Base-by-base conservation (phyloP, 2,888 invertebrate species). In the Luperina nickerlii region DNA sequence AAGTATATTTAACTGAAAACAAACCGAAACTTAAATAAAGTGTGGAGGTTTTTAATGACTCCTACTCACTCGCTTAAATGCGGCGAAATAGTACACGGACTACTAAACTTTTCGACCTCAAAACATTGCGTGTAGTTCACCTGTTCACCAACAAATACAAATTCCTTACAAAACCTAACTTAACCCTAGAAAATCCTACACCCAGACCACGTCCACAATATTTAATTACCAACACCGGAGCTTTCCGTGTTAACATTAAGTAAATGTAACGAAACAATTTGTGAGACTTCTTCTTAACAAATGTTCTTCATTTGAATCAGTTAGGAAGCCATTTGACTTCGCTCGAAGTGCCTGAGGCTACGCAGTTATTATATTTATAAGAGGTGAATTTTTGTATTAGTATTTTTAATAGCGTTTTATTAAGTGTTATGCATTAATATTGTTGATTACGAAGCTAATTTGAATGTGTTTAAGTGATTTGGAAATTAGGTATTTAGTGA, bases 231-330 rank as follows among this genome's bases (percentile, higher is more conserved):
- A 62, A 74, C 84, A 84, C 85, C 81, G 73, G 27, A 63, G 79
- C 84, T 82, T 87, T 86, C 66, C 84, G 71, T 90, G 91, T 90
- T 85, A 87, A 86, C 90, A 89, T 92, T 88, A 92, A 89, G 76
- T 89, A 90, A 92, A 92, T 87, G 88, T 87, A 90, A 91, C 88
- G 83, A 92, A 92, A 92, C 91, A 92, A 92, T 93, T 91, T 90
- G 90, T 90, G 87, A 89, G 81, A 83, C 80, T 83, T 79, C 78
- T 70, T 85, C 79, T 70, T 87, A 87, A 86, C 83, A 88, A 91
- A 92, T 91, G 85, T 87, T 51, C 74, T 78, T 75, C 83, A 88
- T 94, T 93, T 92, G 91, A 93, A 92, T 93, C 92, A 90, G 92
- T 93, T 93, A 92, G 89, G 82, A 83, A 84, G 67, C 67, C 51